Evolutionary conservation across 2,888 invertebrate species (phyloP), one percentile per base, ranked within the genome.

Genomic region (Rhamnusium bicolor): DNA sequence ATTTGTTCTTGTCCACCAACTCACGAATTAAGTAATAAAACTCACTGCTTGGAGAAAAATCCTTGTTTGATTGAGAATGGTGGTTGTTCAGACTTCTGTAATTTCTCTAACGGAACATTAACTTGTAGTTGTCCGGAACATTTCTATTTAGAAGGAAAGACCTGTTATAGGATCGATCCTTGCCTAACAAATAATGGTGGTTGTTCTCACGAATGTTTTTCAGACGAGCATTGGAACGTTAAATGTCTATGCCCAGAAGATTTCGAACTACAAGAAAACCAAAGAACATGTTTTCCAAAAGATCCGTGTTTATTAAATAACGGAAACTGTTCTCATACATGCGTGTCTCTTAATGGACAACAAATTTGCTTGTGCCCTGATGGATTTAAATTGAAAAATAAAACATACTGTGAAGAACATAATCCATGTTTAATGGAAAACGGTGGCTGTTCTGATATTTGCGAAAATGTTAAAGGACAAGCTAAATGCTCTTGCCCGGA

Each of bases 11-110:
- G 92, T 82, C 89, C 90, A 0, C 80, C 85, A 16, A 90, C 90
- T 1, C 88, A 88, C 71, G 87, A 89, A 68, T 81, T 91, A 7
- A 79, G 80, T 4, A 84, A 85, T 51, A 87, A 85, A 27, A 86
- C 84, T 16, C 81, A 80, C 54, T 90, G 89, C 75, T 80, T 76
- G 18, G 87, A 88, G 80, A 86, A 90, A 8, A 89, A 92, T 81
- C 91, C 91, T 29, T 94, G 93, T 77, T 83, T 86, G 4, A 81
- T 85, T 0, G 89, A 89, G 58, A 92, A 92, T 76, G 92, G 92
- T 0, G 91, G 91, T 54, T 94, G 93, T 83, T 90, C 90, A 6
- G 92, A 93, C 74, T 86, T 88, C n/a, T 94, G 93, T 80, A 51
- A 82, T 1, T 84, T 88, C 53, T 84, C 85, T 2, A 86, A 88